These are phyloP conservation scores for Stichodactyla mertensii DNA, from an alignment of 64 coral and sea anemone species.

Conservation along the genomic window DNA sequence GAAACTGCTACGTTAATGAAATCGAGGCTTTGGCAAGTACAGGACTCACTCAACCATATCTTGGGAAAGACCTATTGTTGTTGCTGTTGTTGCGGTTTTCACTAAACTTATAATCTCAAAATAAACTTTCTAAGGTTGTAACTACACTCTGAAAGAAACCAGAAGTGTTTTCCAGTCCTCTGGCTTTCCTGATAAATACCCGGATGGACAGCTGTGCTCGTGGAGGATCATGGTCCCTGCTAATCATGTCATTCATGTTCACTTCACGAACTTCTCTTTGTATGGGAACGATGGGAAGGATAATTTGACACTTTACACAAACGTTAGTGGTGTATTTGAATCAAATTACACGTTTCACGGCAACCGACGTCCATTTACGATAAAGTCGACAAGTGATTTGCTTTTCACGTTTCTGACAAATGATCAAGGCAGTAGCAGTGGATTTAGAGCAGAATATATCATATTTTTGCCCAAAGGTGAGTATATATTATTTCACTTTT, in stretches of 20 bases:
- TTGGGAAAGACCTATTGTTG: too few relatives aligned
- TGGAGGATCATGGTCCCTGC: slow-evolving; percentile 37
- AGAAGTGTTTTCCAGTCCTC: background rate
- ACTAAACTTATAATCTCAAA: too few relatives aligned
- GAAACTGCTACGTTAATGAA: too few relatives aligned
- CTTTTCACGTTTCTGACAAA: background rate
- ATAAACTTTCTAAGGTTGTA: too few relatives aligned
- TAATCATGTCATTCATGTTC: background rate
- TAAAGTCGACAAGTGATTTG: background rate
- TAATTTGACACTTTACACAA: background rate
- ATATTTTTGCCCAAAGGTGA: background rate
- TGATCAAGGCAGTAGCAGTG: background rate
- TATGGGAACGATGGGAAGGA: background rate
- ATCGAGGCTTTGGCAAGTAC: too few relatives aligned
- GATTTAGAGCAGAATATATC: slow-evolving; percentile 13
- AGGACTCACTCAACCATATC: too few relatives aligned
- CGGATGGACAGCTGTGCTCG: slow-evolving; percentile 50
- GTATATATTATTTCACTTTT: too few relatives aligned
- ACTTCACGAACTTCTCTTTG: slow-evolving; percentile 24
- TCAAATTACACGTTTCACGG: background rate
- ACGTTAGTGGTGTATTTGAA: background rate
- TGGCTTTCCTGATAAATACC: slow-evolving; percentile 33
- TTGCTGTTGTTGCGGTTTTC: too few relatives aligned
- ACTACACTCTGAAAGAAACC: too few relatives aligned
- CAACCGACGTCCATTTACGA: background rate